Evolutionary conservation across 1,140 invertebrate genomes (phyloP), one percentile per base, ranked within the genome.

Genomic region (Triops cancriformis): DNA sequence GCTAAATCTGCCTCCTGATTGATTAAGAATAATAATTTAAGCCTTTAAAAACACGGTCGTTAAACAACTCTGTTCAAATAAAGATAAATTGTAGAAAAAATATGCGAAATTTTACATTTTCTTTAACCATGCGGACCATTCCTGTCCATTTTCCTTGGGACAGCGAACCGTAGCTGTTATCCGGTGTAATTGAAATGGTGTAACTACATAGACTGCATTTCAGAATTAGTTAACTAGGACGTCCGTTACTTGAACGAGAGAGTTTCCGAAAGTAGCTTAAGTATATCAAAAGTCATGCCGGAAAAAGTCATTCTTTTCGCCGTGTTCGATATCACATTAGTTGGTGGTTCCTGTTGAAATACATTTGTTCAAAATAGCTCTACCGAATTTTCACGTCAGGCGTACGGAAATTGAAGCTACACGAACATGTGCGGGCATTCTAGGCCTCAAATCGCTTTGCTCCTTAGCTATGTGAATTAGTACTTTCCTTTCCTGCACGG

Each of bases 61-160:
- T 45, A 45, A 7, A 45, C 18, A 45, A 45, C 5, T 18, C 43
- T 7, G 18, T 12, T 11, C 18, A 45, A 45, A 12, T 12, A 9
- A 1, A 45, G 18, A 7, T 45, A 45, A 45, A 10, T 45, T n/a
- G n/a, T n/a, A n/a, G n/a, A n/a, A n/a, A 11, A 45, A 45, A 18
- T 45, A 45, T 12, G 43, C 18, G 11, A 45, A 12, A 45, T 45
- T 45, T n/a, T 64, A 64, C 51, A 23, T 64, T 64, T 18, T 64
- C 51, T 18, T 64, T 64, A 23, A 64, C 51, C 51, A 64, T 64
- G 51, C 51, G 51, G 51, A 64, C 51, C 51, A 64, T 64, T 64
- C 51, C 51, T n/a, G 51, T 64, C 51, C 51, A 64, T 64, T 64
- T 64, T 18, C 51, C 51, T 64, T 64, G 51, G 5, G 51, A 64